These are phyloP conservation scores for Enteromius paludinosus DNA, from an alignment of 2,797 vertebrate species.

Conservation along the genomic window DNA sequence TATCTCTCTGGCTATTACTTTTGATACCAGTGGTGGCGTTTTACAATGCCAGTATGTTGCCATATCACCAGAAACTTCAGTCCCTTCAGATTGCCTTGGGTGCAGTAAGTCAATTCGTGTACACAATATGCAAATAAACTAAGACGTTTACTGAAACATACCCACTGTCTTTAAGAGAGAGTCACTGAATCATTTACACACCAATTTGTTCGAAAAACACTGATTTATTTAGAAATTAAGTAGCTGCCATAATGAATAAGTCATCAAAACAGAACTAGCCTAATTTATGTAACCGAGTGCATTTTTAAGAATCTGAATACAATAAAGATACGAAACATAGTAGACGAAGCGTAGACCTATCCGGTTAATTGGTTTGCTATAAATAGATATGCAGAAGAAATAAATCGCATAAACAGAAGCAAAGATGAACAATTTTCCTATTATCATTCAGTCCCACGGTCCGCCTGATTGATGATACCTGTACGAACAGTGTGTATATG, in stretches of 20 bases:
- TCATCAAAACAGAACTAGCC: not conserved
- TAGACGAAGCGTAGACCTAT: not conserved
- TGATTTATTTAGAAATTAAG: not conserved
- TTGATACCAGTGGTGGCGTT: not conserved
- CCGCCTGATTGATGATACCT: conserved; percentile 77
- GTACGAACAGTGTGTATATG: conserved; percentile 85
- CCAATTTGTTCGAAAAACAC: not conserved
- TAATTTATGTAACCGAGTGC: too few relatives aligned
- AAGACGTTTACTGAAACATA: not conserved
- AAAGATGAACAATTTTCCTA: conserved; percentile 35
- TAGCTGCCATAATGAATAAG: not conserved
- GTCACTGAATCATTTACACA: not conserved
- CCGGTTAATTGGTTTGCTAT: not conserved
- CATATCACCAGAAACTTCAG: not conserved
- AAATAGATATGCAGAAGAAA: conserved; percentile 30
- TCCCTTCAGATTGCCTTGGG: too few relatives aligned
- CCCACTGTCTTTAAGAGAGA: not conserved
- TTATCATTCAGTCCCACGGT: conserved; percentile 31
- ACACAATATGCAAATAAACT: not conserved
- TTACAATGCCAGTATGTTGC: not conserved
- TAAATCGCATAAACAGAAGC: conserved; percentile 11
- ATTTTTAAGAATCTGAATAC: too few relatives aligned
- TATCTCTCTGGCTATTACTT: not conserved
- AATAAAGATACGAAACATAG: too few relatives aligned
- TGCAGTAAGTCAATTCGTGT: not conserved